Conservation (phyloP, 2,888 invertebrate species). For the Oegoconia quadripuncta region DNA sequence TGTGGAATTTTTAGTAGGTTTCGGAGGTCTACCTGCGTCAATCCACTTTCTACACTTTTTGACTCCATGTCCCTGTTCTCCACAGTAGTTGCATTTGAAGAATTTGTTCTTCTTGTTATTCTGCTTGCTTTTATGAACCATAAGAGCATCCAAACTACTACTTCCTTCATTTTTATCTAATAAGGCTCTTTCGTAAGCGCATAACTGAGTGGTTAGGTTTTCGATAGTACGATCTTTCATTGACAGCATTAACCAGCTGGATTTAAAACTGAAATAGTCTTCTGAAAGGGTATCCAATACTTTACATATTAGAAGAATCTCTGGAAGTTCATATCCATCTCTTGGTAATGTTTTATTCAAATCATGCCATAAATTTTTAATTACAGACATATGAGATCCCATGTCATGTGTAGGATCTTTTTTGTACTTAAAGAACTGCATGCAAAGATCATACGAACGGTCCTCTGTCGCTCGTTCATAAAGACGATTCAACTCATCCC, state of each 20-base stretch:
- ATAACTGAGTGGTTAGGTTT: constrained; percentile 7
- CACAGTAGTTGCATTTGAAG: too few species aligned
- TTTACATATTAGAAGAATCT: constrained; percentile 4
- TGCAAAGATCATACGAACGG: constrained; percentile 1
- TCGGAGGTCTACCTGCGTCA: too few species aligned
- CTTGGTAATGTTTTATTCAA: constrained; percentile 1
- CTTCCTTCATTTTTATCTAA: neutral
- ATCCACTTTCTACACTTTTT: neutral
- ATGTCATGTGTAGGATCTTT: neutral
- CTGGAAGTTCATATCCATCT: constrained; percentile 6
- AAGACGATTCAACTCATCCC: constrained; percentile 8
- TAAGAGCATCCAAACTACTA: too few species aligned
- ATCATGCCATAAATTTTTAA: constrained; percentile 5
- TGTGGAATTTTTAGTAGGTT: too few species aligned
- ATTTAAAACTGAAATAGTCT: constrained; percentile 11
- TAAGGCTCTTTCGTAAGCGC: constrained; percentile 7
- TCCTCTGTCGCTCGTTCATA: constrained; percentile 5
- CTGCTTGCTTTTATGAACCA: too few species aligned
- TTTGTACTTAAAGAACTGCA: constrained; percentile 1
- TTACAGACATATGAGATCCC: constrained; percentile 1
- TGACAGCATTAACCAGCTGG: constrained; percentile 11
- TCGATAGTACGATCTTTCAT: constrained; percentile 3
- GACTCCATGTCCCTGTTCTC: too few species aligned
- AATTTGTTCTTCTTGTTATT: neutral
- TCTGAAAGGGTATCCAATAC: too few species aligned